Evolutionary conservation across 2,113 vertebrate species (phyloP).

Genomic region (Oryzias javanicus): DNA sequence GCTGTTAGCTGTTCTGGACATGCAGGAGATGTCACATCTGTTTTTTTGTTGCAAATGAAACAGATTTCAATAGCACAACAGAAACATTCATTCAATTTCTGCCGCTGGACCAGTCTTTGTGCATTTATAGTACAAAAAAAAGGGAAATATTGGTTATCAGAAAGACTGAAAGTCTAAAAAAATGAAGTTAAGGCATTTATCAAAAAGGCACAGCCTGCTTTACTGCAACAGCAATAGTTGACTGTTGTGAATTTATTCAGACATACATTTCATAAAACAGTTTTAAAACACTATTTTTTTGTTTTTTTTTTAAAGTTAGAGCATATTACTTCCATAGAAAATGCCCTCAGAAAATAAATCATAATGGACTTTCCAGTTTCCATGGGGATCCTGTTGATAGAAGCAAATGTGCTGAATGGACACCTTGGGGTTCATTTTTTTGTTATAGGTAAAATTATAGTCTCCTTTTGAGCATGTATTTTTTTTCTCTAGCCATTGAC

Average conservation of each 20-base stretch:
- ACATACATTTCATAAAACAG: neutral
- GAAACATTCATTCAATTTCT: conserved; percentile 5
- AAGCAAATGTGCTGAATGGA: neutral
- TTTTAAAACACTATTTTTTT: neutral
- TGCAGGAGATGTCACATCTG: conserved; percentile 36
- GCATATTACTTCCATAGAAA: neutral
- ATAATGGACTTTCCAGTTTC: neutral
- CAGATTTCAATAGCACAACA: conserved; percentile 15
- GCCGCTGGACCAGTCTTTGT: neutral
- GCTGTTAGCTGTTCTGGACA: conserved; percentile 29
- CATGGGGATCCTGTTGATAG: neutral
- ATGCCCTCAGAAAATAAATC: neutral
- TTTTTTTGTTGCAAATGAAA: conserved; percentile 35
- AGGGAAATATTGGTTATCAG: conserved; percentile 13
- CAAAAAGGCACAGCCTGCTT: neutral
- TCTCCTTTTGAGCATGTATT: too few relatives aligned
- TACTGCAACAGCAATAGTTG: neutral
- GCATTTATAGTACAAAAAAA: neutral
- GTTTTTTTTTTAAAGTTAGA: neutral
- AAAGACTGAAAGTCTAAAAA: conserved; percentile 8
- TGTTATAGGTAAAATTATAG: too few relatives aligned
- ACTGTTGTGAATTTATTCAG: neutral
- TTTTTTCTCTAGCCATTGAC: too few relatives aligned
- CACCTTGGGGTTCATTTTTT: too few relatives aligned
- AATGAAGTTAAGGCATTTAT: neutral